Percentiles rank a stretch among this genome's conserved stretches.
These are phyloP conservation scores for Dicaeum eximium DNA, from an alignment of 2,113 vertebrate species.

Conservation along the genomic window DNA sequence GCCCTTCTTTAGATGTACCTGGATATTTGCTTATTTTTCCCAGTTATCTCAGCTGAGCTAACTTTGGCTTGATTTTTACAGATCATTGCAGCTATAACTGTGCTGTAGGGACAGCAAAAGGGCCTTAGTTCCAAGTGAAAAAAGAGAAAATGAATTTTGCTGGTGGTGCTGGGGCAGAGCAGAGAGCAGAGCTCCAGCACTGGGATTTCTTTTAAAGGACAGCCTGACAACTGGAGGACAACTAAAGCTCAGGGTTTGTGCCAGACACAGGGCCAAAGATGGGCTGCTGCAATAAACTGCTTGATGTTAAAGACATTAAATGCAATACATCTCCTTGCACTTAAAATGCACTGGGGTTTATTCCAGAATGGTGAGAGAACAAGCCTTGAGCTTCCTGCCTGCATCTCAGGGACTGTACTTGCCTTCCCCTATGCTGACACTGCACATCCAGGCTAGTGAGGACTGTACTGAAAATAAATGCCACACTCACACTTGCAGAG, in stretches of 20 bases:
- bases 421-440: background rate
- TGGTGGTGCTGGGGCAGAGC: background rate
- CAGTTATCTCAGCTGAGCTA: background rate
- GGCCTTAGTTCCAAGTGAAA: background rate
- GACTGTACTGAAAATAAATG: background rate
- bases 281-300: background rate
- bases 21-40: background rate
- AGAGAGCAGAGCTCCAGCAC: background rate
- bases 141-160: background rate
- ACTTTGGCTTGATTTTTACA: background rate
- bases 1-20: background rate
- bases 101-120: background rate
- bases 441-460: background rate
- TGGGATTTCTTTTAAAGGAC: background rate
- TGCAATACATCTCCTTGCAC: background rate
- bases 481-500: background rate
- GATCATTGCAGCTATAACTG: background rate
- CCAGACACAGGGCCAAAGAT: background rate
- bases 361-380: background rate
- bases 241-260: background rate
- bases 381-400: background rate
- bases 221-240: background rate
- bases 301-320: background rate
- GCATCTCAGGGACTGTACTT: background rate
- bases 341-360: background rate